Conservation (phyloP, 2,797 vertebrate genomes). For the Protonibea diacanthus region DNA sequence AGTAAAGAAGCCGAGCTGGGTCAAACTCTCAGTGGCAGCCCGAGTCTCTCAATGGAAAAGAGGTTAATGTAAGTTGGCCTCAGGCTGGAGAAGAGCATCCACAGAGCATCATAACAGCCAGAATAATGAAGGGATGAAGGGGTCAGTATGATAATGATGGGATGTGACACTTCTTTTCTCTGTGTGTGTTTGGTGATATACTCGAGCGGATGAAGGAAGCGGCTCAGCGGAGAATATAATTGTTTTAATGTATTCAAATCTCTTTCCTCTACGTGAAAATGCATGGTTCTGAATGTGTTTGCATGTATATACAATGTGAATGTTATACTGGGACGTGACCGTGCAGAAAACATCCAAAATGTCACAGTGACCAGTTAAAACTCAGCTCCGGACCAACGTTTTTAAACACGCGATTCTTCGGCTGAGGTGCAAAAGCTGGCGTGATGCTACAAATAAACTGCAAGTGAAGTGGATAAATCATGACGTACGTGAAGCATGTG, state of each 20-base stretch:
- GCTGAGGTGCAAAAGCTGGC: too few species aligned
- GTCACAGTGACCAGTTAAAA: too few species aligned
- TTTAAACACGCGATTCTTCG: too few species aligned
- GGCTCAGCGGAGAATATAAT: background rate
- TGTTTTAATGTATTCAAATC: background rate
- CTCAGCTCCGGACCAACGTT: too few species aligned
- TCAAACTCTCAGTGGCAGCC: slow-evolving; percentile 1
- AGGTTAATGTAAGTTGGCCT: slow-evolving; percentile 59
- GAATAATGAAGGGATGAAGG: slow-evolving; percentile 31
- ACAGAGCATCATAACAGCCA: slow-evolving; percentile 47
- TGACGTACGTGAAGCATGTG: too few species aligned
- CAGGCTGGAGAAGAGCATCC: slow-evolving; percentile 49
- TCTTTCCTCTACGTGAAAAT: background rate
- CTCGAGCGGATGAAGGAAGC: slow-evolving; percentile 13
- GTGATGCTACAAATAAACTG: too few species aligned
- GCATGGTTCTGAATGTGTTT: too few species aligned
- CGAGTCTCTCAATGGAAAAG: slow-evolving; percentile 34
- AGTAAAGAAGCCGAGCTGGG: slow-evolving; percentile 28
- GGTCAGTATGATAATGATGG: slow-evolving; percentile 42
- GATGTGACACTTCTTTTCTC: slow-evolving; percentile 24
- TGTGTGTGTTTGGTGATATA: slow-evolving; percentile 8
- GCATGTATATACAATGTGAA: too few species aligned
- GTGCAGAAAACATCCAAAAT: too few species aligned
- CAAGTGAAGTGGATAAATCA: too few species aligned
- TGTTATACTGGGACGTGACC: too few species aligned